Base-by-base conservation (phyloP, 2,888 invertebrate species). In the Electrophaes corylata region DNA sequence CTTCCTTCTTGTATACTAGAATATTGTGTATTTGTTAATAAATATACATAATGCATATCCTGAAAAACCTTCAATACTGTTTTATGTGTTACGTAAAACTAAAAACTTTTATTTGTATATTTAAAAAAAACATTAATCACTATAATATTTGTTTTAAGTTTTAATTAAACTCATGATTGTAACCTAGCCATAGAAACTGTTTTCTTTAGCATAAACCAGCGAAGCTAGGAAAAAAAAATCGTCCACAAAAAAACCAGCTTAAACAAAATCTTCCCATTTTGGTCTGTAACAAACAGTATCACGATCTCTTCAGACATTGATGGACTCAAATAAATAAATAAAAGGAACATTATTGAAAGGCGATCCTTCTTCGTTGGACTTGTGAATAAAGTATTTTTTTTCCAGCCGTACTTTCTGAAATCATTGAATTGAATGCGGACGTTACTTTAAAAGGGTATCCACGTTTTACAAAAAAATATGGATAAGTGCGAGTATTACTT, bases 381-480 rank as follows among this genome's bases (percentile, higher is more conserved):
- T 11, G 23, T 59, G 54, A 51, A 46, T 40, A 37, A 19, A 31
- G 51, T 53, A 50, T 33, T 33, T 49, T 53, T 18, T 20, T 49
- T 11, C 49, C 16, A 35, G 19, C 48, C 11, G 18, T 62, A 58
- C 56, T 46, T 57, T 26, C 37, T 73, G 72, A 78, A 82, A 79
- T 68, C 72, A 82, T 81, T 81, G 73, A 78, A 81, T 83, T 79
- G 83, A 86, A 85, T 81, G 82, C 79, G 79, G 74, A 75, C 77
- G 71, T 75, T 72, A 71, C 76, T 71, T 12, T 78, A 76, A 74
- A 85, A 74, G 82, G 81, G 69, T 53, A 64, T 65, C 67, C 69
- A 60, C 71, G 71, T 70, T 67, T 67, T 46, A 59, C 46, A 58
- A 56, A 64, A 65, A 66, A 58, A 49, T 18, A 19, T 5, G 18